Base-by-base conservation (phyloP, 2,888 invertebrate species). In the Schizaphis graminum region DNA sequence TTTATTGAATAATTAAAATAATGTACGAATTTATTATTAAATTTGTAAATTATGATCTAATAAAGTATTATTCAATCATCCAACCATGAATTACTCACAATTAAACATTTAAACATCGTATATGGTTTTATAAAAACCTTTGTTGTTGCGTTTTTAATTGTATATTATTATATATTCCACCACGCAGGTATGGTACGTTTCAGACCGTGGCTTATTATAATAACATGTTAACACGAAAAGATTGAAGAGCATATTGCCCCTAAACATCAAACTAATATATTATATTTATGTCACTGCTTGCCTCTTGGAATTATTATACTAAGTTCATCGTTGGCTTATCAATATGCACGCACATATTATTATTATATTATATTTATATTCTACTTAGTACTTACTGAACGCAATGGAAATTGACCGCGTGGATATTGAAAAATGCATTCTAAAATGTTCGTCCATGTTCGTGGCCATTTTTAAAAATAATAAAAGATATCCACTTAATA, bases 371-470 rank as follows among this genome's bases (percentile, higher is more conserved):
- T 47, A 57, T 44, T 86, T 86, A 86, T 47, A 57, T 44, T 28
- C 1, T 35, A 77, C 8, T 77, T 21, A 35, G 2, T 84, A 91
- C 94, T 94, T 26, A 94, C 94, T 94, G 91, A 87, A 91, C 44
- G 93, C 93, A 93, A 93, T 61, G 47, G 90, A 67, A 94, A 67
- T 11, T 26, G 91, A 94, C 53, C 87, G 91, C 94, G 91, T 91
- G 89, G 85, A 44, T 49, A 90, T 41, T 91, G 91, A 53, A 87
- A 67, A 91, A 67, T 94, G 90, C 49, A 53, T 53, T 91, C 44
- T 4, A 28, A 93, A 85, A 89, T 93, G 35, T 35, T 86, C 90
- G 53, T 94, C 90, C n/a, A 53, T 91, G 41, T 86, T 91, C 85
- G 86, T 56, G 57, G 94, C 61, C 67, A 94, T 94, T 91, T 91